phyloP scores from a whole-genome alignment of 2,888 invertebrate species.

The Hanleya hanleyi region DNA sequence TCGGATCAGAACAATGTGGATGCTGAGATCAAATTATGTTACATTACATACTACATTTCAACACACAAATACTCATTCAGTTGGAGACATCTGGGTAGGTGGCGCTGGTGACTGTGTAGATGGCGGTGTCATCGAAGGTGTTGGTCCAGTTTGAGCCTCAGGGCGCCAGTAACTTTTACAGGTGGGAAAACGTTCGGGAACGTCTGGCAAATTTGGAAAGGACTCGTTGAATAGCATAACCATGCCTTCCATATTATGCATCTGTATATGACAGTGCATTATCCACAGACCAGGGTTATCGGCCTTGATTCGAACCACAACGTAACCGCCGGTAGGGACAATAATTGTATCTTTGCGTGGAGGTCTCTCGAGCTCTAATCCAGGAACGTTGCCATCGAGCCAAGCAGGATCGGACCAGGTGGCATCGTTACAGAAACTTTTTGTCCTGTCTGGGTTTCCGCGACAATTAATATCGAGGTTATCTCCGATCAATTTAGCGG shows the following conservation, averaged over 20 bases:
- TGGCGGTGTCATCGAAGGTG: no score
- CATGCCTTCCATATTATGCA: conserved; percentile 65
- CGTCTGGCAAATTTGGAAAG: conserved; percentile 36
- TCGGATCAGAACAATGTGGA: no score
- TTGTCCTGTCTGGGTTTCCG: conserved; percentile 32
- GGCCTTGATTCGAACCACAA: conserved; percentile 62
- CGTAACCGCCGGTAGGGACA: conserved; percentile 68
- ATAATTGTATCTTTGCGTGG: conserved; percentile 66
- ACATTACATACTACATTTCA: no score
- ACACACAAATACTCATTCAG: no score
- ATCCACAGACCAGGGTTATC: conserved; percentile 69
- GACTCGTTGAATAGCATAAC: conserved; percentile 62
- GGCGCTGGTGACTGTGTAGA: no score
- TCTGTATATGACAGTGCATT: conserved; percentile 66
- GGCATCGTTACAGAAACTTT: conserved; percentile 56
- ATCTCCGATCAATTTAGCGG: conserved; percentile 36
- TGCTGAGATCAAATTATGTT: no score
- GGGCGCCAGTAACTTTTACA: conserved; percentile 57
- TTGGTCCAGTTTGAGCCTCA: no score
- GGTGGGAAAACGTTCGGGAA: conserved; percentile 53
- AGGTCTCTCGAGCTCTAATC: conserved; percentile 50
- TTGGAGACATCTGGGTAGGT: no score
- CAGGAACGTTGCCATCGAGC: conserved; percentile 53
- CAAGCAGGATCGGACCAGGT: conserved; percentile 57
- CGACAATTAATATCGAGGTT: conserved; percentile 49